phyloP scores from a whole-genome alignment of 2,888 invertebrate genomes.

The Periphyllus acericola region DNA sequence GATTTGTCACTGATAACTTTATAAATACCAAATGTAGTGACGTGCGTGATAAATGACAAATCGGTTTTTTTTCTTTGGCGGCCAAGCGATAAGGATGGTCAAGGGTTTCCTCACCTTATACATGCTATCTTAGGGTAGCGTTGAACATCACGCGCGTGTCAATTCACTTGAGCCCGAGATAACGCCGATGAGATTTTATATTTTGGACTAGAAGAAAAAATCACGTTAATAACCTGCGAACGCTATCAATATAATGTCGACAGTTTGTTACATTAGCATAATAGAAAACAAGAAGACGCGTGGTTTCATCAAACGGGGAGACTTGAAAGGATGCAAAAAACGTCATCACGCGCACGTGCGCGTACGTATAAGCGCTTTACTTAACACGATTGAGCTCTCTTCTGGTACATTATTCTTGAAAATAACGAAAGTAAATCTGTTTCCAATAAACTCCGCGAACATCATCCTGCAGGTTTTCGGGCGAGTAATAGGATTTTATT shows the following conservation, averaged over 20 bases:
- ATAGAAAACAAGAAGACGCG: background rate
- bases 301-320: background rate
- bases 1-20: background rate
- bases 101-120: background rate
- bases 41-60: slow-evolving; percentile 18
- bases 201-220: background rate
- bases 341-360: background rate
- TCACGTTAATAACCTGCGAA: background rate
- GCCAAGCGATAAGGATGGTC: background rate
- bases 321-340: background rate
- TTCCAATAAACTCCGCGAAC: background rate
- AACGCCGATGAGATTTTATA: background rate
- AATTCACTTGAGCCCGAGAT: background rate
- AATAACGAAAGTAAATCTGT: slow-evolving; percentile 30
- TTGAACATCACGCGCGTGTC: background rate
- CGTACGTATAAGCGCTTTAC: background rate
- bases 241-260: slow-evolving; percentile 10
- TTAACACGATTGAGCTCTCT: background rate
- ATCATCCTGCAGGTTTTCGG: background rate
- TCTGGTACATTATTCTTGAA: background rate
- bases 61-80: background rate
- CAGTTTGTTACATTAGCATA: background rate
- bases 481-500: background rate
- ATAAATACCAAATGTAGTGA: background rate
- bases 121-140: background rate